Percentiles rank a stretch among this genome's conserved stretches.
phyloP scores from a whole-genome alignment of 2,113 vertebrate species.

The Nycticebus coucang region DNA sequence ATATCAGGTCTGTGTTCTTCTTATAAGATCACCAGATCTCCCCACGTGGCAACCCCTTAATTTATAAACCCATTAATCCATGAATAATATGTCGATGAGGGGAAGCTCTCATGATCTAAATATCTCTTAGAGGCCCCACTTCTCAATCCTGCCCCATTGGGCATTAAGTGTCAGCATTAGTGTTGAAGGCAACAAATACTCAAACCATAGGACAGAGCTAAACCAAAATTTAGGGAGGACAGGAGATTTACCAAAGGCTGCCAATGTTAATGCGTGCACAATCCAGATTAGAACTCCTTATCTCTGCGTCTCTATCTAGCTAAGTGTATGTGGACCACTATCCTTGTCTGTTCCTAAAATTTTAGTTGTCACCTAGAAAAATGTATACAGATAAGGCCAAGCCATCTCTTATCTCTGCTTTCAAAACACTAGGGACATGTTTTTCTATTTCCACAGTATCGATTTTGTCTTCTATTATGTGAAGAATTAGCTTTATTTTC shows the following conservation, averaged over 20 bases:
- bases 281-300: not conserved
- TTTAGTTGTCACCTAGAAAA: slow-evolving; percentile 6
- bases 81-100: not conserved
- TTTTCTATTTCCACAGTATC: not conserved
- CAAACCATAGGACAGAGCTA: not conserved
- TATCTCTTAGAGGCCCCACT: not conserved
- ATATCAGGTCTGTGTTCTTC: not conserved
- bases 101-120: not conserved
- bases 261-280: not conserved
- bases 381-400: not conserved
- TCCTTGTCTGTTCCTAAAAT: not conserved
- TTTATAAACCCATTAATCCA: not conserved
- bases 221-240: not conserved
- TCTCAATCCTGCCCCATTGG: not conserved
- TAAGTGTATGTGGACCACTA: not conserved
- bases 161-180: not conserved
- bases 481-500: slow-evolving; percentile 23
- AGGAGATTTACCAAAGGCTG: not conserved
- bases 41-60: not conserved
- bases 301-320: not conserved
- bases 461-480: not conserved
- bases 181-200: not conserved
- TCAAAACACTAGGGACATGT: slow-evolving; percentile 21
- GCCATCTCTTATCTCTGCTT: not conserved
- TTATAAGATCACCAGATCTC: not conserved